Evolutionary conservation across 2,797 vertebrate species (phyloP).

Genomic region (Pseudochaenichthys georgianus): DNA sequence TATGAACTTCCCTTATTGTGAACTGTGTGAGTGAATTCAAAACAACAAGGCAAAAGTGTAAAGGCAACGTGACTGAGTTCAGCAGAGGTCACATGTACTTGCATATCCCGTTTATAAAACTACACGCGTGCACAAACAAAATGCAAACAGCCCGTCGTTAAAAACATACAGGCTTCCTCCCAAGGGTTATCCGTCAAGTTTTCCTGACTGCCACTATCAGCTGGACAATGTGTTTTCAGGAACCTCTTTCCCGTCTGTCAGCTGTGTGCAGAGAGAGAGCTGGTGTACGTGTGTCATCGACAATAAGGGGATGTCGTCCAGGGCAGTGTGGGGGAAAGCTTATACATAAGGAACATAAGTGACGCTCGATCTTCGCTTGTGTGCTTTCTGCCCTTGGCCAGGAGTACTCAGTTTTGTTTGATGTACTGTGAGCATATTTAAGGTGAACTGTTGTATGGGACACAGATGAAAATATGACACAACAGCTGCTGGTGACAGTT

Average conservation of each 20-base stretch:
- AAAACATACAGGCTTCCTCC: slow-evolving; percentile 32
- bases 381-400: slow-evolving; percentile 20
- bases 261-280: slow-evolving; percentile 25
- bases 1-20: slow-evolving; percentile 72
- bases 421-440: slow-evolving; percentile 7
- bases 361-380: slow-evolving; percentile 40
- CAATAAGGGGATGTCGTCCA: slow-evolving; percentile 78
- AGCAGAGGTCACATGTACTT: slow-evolving; percentile 31
- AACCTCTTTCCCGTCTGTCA: slow-evolving; percentile 20
- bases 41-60: slow-evolving; percentile 30
- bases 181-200: slow-evolving; percentile 37
- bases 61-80: slow-evolving; percentile 24
- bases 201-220: slow-evolving; percentile 54
- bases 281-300: slow-evolving; percentile 50
- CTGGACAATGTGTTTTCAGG: slow-evolving; percentile 35
- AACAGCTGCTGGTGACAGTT: neutral
- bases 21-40: slow-evolving; percentile 24
- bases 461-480: neutral
- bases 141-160: neutral
- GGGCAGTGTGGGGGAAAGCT: slow-evolving; percentile 21
- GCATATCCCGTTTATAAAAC: slow-evolving; percentile 34
- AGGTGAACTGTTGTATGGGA: slow-evolving; percentile 3
- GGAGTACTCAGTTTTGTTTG: neutral
- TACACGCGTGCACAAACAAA: slow-evolving; percentile 11
- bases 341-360: slow-evolving; percentile 31